Evolutionary conservation across 2,113 vertebrate genomes (phyloP), one percentile per base, ranked within the genome.

Genomic region (Philantomba maxwellii): DNA sequence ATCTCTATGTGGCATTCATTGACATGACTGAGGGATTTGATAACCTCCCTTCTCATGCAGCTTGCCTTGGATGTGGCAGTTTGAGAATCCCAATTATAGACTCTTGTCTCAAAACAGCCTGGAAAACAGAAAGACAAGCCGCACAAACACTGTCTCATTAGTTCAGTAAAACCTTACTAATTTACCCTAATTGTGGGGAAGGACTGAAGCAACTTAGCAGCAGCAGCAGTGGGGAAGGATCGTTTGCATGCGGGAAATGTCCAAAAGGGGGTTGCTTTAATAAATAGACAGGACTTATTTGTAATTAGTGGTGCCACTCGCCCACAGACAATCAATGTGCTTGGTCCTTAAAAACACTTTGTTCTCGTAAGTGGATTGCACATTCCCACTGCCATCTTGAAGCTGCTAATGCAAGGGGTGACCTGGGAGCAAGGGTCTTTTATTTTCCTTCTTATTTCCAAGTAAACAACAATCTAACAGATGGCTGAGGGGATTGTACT

Each of bases 141-240:
- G 84, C 86, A 94, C 96, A 97, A 95, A 96, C 95, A 95, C 85
- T 98, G 97, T 98, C 97, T 98, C 96, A 97, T 98, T 98, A 97
- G 96, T 94, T 97, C 88, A 87, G 97, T 96, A 93, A 98, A 98
- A 97, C 96, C 97, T 98, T 96, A 96, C 95, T 97, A 97, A 98
- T 98, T 97, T 97, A 97, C 94, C 92, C 95, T 98, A 97, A 97
- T 97, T 97, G 97, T 97, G 83, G 95, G 57, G 83, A 97, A 97
- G 77, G 86, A 97, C 39, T 43, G 39, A 43, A 43, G 39, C 39
- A 43, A 43, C 39, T 43, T 43, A 43, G 39, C 39, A 43, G 39
- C 39, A 43, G 39, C 39, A 43, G 39, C 39, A 43, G 97, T 97
- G 83, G 95, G 57, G 83, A 97, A 97, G 77, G 86, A 97, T 94